Percentiles rank a stretch among this genome's conserved stretches.
Evolutionary conservation across 2,888 invertebrate species (phyloP).

Genomic region (Drosophila birchii): DNA sequence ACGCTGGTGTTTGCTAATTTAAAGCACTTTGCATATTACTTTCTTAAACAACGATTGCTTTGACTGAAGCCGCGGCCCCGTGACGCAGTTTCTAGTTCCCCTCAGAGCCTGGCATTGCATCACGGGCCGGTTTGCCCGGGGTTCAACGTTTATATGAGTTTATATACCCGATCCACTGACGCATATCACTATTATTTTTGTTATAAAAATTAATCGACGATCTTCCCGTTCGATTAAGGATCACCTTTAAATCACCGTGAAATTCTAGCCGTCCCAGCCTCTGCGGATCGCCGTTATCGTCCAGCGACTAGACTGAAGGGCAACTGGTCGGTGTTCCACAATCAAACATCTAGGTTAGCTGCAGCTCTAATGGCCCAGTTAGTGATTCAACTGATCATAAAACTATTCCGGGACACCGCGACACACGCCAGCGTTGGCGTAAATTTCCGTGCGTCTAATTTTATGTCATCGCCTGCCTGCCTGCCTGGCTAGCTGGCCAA

Average conservation of each 20-base stretch:
- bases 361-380: constrained; percentile 7
- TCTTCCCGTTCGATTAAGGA: constrained; percentile 27
- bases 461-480: constrained; percentile 57
- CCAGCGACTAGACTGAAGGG: constrained; percentile 49
- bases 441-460: constrained; percentile 62
- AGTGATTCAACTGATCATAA: constrained; percentile 17
- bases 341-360: background rate
- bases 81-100: constrained; percentile 5
- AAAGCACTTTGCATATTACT: constrained; percentile 1
- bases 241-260: constrained; percentile 79
- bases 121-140: constrained; percentile 9
- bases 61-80: background rate
- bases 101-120: constrained; percentile 21
- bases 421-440: constrained; percentile 52
- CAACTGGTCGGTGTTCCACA: constrained; percentile 33
- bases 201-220: constrained; percentile 27
- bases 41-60: constrained; percentile 7
- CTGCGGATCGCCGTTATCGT: constrained; percentile 43
- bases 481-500: constrained; percentile 53
- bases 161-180: constrained; percentile 32
- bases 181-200: constrained; percentile 29
- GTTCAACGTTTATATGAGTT: constrained; percentile 27
- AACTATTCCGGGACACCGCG: constrained; percentile 20
- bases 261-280: constrained; percentile 35
- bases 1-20: constrained; percentile 11